phyloP scores from a whole-genome alignment of 2,113 vertebrate species.

The Lamprologus sp. region DNA sequence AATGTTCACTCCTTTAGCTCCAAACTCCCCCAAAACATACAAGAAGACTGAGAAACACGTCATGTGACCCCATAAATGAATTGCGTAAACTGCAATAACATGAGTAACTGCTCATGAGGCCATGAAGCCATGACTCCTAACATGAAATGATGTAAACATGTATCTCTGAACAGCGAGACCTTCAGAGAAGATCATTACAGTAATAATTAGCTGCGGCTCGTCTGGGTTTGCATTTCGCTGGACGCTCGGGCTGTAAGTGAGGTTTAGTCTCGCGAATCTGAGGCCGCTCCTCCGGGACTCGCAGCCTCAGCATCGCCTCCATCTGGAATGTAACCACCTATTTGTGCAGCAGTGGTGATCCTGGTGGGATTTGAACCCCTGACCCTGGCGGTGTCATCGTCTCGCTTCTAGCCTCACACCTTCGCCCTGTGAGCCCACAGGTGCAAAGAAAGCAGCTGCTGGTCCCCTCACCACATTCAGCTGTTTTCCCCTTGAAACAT shows the following conservation, averaged over 20 bases:
- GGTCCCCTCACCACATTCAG: neutral
- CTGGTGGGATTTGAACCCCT: neutral
- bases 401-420: neutral
- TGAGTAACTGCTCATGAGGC: neutral
- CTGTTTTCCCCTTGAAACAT: neutral
- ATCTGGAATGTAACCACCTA: neutral
- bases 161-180: neutral
- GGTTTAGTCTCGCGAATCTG: neutral
- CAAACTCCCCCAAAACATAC: neutral
- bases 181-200: neutral
- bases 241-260: neutral
- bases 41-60: neutral
- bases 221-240: neutral
- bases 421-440: neutral
- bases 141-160: neutral
- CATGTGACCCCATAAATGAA: neutral
- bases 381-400: neutral
- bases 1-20: neutral
- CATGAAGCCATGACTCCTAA: neutral
- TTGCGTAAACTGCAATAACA: neutral
- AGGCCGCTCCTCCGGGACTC: neutral
- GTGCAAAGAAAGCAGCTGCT: neutral
- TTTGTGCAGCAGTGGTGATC: neutral
- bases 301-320: neutral
- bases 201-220: rapidly evolving